phyloP scores from a whole-genome alignment of 2,113 vertebrate species.

The Atractosteus spatula region DNA sequence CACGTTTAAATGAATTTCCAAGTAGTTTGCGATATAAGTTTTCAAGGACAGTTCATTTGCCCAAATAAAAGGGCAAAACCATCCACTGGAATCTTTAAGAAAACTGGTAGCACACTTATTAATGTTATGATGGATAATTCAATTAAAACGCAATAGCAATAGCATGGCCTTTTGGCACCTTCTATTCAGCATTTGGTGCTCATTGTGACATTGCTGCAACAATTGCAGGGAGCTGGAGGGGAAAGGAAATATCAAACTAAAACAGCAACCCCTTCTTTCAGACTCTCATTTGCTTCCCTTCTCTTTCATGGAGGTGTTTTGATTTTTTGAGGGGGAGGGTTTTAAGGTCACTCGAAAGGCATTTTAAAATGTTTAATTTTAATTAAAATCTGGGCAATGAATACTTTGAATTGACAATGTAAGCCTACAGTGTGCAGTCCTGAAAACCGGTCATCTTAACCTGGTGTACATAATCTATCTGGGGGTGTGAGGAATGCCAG shows the following conservation, averaged over 20 bases:
- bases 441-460: too few relatives aligned
- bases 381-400: too few relatives aligned
- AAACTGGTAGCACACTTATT: slow-evolving; percentile 19
- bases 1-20: too few relatives aligned
- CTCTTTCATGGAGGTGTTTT: too few relatives aligned
- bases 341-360: too few relatives aligned
- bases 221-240: neutral
- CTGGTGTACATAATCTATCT: too few relatives aligned
- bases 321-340: too few relatives aligned
- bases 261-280: slow-evolving; percentile 27
- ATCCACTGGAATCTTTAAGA: slow-evolving; percentile 9
- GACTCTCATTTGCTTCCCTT: neutral
- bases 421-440: too few relatives aligned
- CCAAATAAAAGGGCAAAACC: neutral
- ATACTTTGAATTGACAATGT: too few relatives aligned
- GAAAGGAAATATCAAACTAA: too few relatives aligned
- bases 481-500: too few relatives aligned
- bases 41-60: neutral
- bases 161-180: slow-evolving; percentile 16
- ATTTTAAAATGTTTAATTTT: too few relatives aligned
- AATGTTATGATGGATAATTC: slow-evolving; percentile 24
- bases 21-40: neutral
- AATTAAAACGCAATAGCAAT: slow-evolving; percentile 17
- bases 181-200: slow-evolving; percentile 19
- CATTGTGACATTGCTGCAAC: slow-evolving; percentile 10